Evolutionary conservation across 2,113 vertebrate species (phyloP), one percentile per base, ranked within the genome.

Genomic region (Siniperca chuatsi): DNA sequence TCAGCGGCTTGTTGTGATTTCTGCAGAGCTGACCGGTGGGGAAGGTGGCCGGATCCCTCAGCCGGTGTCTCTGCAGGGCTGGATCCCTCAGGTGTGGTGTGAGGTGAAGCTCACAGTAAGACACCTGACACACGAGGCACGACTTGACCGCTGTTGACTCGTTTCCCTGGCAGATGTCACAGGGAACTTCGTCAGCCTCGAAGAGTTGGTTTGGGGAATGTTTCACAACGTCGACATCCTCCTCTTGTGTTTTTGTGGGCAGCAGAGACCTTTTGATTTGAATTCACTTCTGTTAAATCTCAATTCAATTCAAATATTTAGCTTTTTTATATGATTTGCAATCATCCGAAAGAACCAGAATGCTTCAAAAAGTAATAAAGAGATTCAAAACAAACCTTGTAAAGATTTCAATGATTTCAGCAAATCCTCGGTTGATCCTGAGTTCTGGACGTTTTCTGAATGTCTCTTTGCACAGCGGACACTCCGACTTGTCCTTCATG

Each of bases 1-100:
- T 96, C 95, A 97, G 96, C 4, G 95, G 96, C 94, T 95, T 95
- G 81, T 95, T 94, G 0, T 98, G 97, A 58, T 95, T 86, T 0
- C 94, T 94, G 70, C 97, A 98, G 20, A 78, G 68, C 55, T 91
- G 96, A 94, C 65, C 95, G 94, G 58, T 92, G 96, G 61, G 94
- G 93, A 78, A 97, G 94, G 93, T 89, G 85, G 96, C 96, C 83
- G 97, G 97, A 25, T 97, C 96, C 0, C 95, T 93, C 15, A 97
- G 95, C 89, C 94, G n/a, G n/a, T n/a, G n/a, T n/a, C n/a, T n/a
- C n/a, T n/a, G n/a, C n/a, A n/a, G n/a, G n/a, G n/a, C n/a, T 0
- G 96, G 93, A 2, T 96, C 96, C 75, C 94, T 96, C 82, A 94
- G 92, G 65, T 97, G 97, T 65, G 97, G 95, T 65, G 94, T 92